These are phyloP conservation scores for Tinamus major DNA, from an alignment of 2,797 vertebrate genomes.

Conservation along the genomic window DNA sequence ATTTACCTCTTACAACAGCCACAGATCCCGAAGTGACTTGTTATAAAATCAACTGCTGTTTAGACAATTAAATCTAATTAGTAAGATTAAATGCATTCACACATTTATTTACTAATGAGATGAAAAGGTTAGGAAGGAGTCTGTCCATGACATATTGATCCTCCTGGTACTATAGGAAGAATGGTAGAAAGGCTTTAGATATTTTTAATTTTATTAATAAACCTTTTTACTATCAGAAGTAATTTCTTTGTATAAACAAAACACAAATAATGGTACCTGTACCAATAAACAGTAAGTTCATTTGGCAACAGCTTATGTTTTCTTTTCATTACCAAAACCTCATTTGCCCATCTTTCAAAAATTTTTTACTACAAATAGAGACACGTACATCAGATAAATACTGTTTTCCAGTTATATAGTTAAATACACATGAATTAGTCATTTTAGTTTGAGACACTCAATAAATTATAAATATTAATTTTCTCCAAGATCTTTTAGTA, in stretches of 20 bases:
- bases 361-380: conserved; percentile 52
- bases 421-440: conserved; percentile 73
- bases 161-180: conserved; percentile 28
- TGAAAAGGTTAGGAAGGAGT: conserved; percentile 47
- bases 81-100: conserved; percentile 64
- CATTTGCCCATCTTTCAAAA: conserved; percentile 68
- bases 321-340: conserved; percentile 22
- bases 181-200: conserved; percentile 1
- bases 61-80: conserved; percentile 67
- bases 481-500: conserved; percentile 36
- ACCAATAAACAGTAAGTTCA: background rate
- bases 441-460: conserved; percentile 76
- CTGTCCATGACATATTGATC: background rate
- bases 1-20: background rate
- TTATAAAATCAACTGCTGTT: conserved; percentile 57
- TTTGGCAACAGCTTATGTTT: conserved; percentile 19
- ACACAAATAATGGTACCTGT: conserved; percentile 25
- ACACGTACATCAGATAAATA: conserved; percentile 56
- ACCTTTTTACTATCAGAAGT: background rate
- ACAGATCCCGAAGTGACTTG: background rate
- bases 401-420: conserved; percentile 62
- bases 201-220: background rate
- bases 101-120: conserved; percentile 61
- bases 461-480: conserved; percentile 51
- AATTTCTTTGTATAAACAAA: conserved; percentile 8